Evolutionary conservation across 2,797 vertebrate genomes (phyloP).

Genomic region (Gephyroberyx darwinii): DNA sequence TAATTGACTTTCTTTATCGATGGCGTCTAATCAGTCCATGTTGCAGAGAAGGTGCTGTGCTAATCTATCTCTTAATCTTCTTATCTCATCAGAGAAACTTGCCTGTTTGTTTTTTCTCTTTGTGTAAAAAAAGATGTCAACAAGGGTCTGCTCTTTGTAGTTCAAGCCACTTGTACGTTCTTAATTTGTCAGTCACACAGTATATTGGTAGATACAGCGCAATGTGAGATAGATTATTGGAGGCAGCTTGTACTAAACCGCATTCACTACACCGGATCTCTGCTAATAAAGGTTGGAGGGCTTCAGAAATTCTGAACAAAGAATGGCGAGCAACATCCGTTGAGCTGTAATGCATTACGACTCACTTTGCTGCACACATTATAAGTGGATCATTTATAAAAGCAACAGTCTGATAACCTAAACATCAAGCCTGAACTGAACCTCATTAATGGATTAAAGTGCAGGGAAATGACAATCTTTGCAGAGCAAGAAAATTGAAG

Average conservation of each 20-base stretch:
- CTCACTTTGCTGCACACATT: too few species aligned
- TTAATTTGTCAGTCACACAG: constrained; percentile 38
- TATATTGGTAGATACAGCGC: background rate
- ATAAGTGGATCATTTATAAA: background rate
- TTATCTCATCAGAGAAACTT: constrained; percentile 61
- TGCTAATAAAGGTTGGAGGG: background rate
- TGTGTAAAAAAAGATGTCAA: constrained; percentile 13
- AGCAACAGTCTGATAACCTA: background rate
- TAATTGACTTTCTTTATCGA: constrained; percentile 64
- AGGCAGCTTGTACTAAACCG: background rate
- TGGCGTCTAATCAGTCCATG: constrained; percentile 51
- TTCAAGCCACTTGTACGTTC: constrained; percentile 35
- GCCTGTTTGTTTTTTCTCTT: constrained; percentile 47
- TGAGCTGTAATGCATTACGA: too few species aligned
- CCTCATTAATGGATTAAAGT: background rate
- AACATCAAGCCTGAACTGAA: background rate
- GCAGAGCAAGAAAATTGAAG: background rate
- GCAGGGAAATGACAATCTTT: background rate
- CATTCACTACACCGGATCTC: background rate
- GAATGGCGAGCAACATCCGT: background rate
- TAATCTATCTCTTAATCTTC: constrained; percentile 63
- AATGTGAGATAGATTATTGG: constrained; percentile 6
- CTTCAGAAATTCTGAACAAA: background rate
- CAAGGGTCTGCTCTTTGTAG: constrained; percentile 24
- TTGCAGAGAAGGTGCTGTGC: constrained; percentile 38